These are phyloP conservation scores for Drosophila nebulosa DNA, from an alignment of 1,140 invertebrate species.

Conservation along the genomic window DNA sequence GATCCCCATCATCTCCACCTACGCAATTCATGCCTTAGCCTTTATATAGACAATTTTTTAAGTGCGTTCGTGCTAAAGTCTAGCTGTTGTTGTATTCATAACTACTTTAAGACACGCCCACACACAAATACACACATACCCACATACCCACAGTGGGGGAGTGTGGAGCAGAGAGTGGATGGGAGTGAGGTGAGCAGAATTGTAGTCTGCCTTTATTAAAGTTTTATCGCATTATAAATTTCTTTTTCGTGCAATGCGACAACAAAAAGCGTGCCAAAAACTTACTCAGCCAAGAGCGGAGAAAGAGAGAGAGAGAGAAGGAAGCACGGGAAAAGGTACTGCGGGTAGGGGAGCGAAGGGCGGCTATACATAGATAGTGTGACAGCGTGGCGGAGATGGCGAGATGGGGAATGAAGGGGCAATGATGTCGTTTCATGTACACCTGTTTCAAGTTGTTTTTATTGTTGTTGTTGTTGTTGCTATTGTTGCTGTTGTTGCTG, in stretches of 20 bases:
- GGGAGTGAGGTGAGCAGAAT: background rate
- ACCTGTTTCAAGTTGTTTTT: constrained; percentile 75
- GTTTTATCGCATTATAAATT: constrained; percentile 80
- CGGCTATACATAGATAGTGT: background rate
- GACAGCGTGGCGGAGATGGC: background rate
- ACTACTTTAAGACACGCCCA: constrained; percentile 70
- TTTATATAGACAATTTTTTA: constrained; percentile 70
- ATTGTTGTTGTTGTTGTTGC: constrained; percentile 46
- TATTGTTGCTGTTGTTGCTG: constrained; percentile 25
- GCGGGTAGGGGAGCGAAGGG: too few species aligned
- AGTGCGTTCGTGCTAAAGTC: constrained; percentile 66
- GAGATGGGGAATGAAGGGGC: constrained; percentile 38
- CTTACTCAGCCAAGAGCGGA: constrained; percentile 37
- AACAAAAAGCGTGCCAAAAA: constrained; percentile 70
- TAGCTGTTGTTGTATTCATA: constrained; percentile 73
- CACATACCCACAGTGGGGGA: background rate
- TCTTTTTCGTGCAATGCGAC: constrained; percentile 39
- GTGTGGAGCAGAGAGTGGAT: background rate
- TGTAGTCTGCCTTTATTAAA: constrained; percentile 72
- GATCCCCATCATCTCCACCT: background rate
- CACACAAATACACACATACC: background rate
- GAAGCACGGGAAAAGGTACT: too few species aligned
- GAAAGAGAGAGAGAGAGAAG: background rate
- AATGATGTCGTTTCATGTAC: constrained; percentile 75
- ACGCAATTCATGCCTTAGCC: constrained; percentile 10